Evolutionary conservation across 2,113 vertebrate species (phyloP), one percentile per base, ranked within the genome.

Genomic region (Ictalurus furcatus): DNA sequence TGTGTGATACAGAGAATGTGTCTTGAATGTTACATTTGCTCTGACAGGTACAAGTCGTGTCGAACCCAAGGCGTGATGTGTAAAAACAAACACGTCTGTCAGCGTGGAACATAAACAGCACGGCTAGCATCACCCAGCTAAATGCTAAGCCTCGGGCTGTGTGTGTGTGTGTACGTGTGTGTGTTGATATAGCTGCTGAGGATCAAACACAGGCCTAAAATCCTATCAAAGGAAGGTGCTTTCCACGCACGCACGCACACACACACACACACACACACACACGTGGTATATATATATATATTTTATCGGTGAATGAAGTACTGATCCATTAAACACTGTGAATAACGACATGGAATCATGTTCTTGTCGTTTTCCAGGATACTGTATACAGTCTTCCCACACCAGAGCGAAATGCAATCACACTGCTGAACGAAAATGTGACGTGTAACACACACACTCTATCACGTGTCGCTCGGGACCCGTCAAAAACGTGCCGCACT

Each of bases 31-130:
- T 48, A 48, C 21, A 48, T 91, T 86, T 88, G 88, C 90, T 88
- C 79, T 88, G 81, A 90, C 90, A 90, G 84, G 88, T 82, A 86
- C 78, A 58, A 69, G 74, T 54, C 85, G 69, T 81, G 69, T 83
- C 65, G 54, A 61, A 61, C 21, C 40, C 1, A 30, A 82, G 56
- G 30, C 61, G 8, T 65, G 44, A 87, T 82, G 80, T 88, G 76
- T 90, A 78, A 89, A 89, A 87, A 91, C 85, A 90, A 89, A 84
- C 87, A 76, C 19, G 52, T 83, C 90, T 86, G 73, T 89, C 90
- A 89, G 74, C 21, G 37, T n/a, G 67, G 34, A 88, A 81, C 56
- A 81, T 76, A 61, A 89, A 86, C 81, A 85, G 19, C 65, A 8
- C 23, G 52, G 67, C 63, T n/a, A 83, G 25, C 86, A 79, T 80